Conservation (phyloP, 1,140 invertebrate species). For the Marisa cornuarietis region DNA sequence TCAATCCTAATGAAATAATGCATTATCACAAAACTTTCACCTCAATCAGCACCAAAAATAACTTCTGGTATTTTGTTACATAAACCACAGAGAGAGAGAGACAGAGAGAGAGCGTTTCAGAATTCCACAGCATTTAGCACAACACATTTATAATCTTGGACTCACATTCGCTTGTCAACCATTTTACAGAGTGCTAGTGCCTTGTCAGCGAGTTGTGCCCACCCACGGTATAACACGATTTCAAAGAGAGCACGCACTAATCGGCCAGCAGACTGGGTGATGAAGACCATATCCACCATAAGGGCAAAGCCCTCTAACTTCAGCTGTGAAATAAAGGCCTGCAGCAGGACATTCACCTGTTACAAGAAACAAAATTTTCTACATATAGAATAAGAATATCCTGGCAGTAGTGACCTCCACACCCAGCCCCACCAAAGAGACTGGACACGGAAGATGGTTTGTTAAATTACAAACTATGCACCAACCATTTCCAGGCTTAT, state of each 20-base stretch:
- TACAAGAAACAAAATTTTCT: conserved; percentile 11
- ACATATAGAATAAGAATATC: background rate
- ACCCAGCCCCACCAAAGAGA: too few species aligned
- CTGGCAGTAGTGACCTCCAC: too few species aligned
- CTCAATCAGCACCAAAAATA: background rate
- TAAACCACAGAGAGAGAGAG: too few species aligned
- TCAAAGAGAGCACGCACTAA: conserved; percentile 98
- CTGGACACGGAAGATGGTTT: too few species aligned
- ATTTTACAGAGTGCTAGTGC: conserved; percentile 96
- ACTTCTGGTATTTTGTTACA: background rate
- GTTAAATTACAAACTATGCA: too few species aligned
- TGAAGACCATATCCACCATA: conserved; percentile 99
- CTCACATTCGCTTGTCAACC: conserved; percentile 93
- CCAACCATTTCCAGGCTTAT: too few species aligned
- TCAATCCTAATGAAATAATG: too few species aligned
- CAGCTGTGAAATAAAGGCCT: conserved; percentile 98
- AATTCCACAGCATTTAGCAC: too few species aligned
- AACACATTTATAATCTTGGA: too few species aligned
- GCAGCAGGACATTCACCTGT: conserved; percentile 87
- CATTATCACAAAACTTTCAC: background rate
- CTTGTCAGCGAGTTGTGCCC: conserved; percentile 98
- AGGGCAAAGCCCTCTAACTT: conserved; percentile 98
- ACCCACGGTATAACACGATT: conserved; percentile 88
- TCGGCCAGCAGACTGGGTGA: conserved; percentile 96
- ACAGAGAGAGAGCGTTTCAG: too few species aligned